These are phyloP conservation scores for Lophura nycthemera DNA, from an alignment of 2,113 vertebrate genomes.

Conservation along the genomic window DNA sequence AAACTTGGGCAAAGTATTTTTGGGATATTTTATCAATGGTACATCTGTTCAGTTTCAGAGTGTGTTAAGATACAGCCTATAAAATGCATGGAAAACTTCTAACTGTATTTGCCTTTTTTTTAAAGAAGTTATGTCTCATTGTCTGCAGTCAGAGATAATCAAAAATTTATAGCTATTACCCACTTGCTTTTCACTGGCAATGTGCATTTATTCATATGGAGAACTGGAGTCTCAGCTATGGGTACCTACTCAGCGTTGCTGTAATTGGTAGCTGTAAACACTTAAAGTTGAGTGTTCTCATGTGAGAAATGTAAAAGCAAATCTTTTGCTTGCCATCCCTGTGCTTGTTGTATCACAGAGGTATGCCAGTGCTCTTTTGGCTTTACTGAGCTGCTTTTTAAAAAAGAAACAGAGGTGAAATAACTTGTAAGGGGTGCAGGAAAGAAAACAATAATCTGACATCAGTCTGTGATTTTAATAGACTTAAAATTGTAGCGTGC, in stretches of 20 bases:
- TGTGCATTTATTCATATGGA: background rate
- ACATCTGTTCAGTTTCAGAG: background rate
- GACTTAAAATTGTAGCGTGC: background rate
- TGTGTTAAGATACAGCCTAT: background rate
- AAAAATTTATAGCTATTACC: background rate
- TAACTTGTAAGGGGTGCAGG: background rate
- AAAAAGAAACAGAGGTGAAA: background rate
- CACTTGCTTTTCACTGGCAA: background rate
- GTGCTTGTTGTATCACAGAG: background rate
- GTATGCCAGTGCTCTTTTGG: slow-evolving; percentile 46
- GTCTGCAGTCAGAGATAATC: background rate
- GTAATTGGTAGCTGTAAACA: background rate
- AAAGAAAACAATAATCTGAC: background rate
- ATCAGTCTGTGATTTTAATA: background rate
- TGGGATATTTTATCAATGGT: rapidly evolving
- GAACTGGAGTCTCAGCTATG: background rate
- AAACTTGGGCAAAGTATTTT: background rate
- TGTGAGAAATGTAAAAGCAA: background rate
- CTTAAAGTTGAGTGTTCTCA: background rate
- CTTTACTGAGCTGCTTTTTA: background rate
- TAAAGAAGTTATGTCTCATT: background rate
- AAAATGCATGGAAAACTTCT: background rate
- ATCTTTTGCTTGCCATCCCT: rapidly evolving
- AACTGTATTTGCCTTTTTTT: background rate
- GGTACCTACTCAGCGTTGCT: background rate